Base-by-base conservation (phyloP, 2,797 vertebrate genomes). In the Protosalanx chinensis region DNA sequence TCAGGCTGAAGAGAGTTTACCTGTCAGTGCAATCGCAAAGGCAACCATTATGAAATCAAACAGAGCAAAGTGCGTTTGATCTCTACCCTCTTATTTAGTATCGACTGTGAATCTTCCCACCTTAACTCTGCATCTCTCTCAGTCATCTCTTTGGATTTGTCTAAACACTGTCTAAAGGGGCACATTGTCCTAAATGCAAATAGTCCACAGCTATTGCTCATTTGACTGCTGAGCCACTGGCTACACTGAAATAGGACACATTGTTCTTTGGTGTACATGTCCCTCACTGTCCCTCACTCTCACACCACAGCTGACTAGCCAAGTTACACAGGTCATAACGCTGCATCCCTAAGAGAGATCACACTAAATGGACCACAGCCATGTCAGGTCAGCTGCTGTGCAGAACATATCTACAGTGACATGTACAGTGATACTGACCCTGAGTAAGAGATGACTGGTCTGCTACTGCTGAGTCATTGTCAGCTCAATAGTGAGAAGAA, bases 331-430 rank as follows among this genome's bases (percentile, higher is more conserved):
- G 63, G 63, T 58, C 33, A 41, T 23, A n/a, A 78, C 79, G 70
- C 71, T 79, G 70, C 69, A 58, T 56, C 71, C 75, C 71, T 51
- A 57, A 64, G 32, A 72, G 59, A 66, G 66, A 65, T 16, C 20
- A 64, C 69, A 66, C 56, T 29, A 57, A 41, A 16, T 35, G 37
- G 70, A 33, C 51, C 56, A 65, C 71, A 65, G 58, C 46, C 41
- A 41, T n/a, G 8, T 73, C 56, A 62, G 66, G 64, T 76, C 79
- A 81, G 62, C 73, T 77, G 72, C 49, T 67, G 53, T 46, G 35
- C 60, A 58, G 41, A 41, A 72, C 60, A 62, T 32, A 51, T 37
- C 16, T 13, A 58, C 3, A 12, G 5, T 12, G 65, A 53, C 8
- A n/a, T 64, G 5, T 49, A 23, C 41, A 66, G 41, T 66, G 37